These are phyloP conservation scores for Chrysolina americana DNA, from an alignment of 2,888 invertebrate species.

Conservation along the genomic window DNA sequence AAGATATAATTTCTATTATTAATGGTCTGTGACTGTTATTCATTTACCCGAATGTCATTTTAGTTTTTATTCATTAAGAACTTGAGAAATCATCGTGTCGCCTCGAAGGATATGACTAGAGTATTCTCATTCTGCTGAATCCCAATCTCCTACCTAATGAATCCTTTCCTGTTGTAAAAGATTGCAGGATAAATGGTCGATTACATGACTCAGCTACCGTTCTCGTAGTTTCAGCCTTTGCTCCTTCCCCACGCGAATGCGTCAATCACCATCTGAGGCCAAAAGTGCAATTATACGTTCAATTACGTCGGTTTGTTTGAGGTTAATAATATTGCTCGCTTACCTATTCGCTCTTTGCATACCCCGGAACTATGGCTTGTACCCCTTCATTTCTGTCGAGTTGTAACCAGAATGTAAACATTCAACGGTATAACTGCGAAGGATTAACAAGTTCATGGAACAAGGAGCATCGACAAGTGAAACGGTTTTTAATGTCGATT, in stretches of 20 bases:
- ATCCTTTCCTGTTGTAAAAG: constrained; percentile 53
- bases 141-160: constrained; percentile 27
- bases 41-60: not conserved
- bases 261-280: constrained; percentile 46
- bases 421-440: constrained; percentile 5
- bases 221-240: constrained; percentile 52
- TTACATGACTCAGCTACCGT: constrained; percentile 61
- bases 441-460: constrained; percentile 19
- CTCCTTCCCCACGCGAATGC: constrained; percentile 35
- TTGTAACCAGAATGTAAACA: constrained; percentile 18
- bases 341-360: not conserved
- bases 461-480: not conserved
- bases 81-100: not conserved
- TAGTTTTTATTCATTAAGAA: not conserved
- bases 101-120: constrained; percentile 11
- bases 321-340: not conserved
- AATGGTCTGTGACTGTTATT: not conserved
- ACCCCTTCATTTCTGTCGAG: not conserved
- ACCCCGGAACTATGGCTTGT: constrained; percentile 15
- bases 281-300: constrained; percentile 47
- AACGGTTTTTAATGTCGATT: not conserved
- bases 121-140: not conserved
- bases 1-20: no score
- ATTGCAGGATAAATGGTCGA: constrained; percentile 62
- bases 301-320: constrained; percentile 38